phyloP scores from a whole-genome alignment of 2,888 invertebrate genomes.

The Ypsolopha scabrella region DNA sequence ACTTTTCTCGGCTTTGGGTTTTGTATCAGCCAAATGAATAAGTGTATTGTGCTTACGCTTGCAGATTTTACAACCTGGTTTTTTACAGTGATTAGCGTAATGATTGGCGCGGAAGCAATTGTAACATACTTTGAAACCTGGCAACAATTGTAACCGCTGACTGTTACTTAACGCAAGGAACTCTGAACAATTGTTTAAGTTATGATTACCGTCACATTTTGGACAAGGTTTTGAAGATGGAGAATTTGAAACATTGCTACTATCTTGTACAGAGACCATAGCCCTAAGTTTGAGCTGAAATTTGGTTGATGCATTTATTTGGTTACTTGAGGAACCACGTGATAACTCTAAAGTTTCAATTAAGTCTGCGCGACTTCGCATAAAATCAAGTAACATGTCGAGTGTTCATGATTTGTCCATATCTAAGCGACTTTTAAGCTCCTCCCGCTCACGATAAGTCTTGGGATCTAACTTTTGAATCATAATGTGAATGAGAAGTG shows the following conservation, averaged over 20 bases:
- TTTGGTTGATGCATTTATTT: background rate
- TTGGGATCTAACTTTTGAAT: no score
- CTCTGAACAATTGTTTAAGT: conserved; percentile 2
- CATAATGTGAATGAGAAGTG: conserved; percentile 10
- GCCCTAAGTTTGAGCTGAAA: background rate
- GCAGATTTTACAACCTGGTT: conserved; percentile 5
- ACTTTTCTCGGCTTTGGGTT: no score
- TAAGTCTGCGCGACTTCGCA: no score
- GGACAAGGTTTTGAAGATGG: background rate
- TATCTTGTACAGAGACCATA: background rate
- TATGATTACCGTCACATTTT: conserved; percentile 1
- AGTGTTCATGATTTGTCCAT: background rate
- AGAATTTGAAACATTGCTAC: background rate
- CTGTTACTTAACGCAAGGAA: conserved; percentile 3
- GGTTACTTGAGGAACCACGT: no score
- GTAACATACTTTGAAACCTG: conserved; percentile 1
- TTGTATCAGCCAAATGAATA: no score
- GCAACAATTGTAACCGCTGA: conserved; percentile 2
- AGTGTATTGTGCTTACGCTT: conserved; percentile 6
- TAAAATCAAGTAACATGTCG: no score
- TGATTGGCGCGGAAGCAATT: conserved; percentile 7
- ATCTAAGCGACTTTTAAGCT: conserved; percentile 3
- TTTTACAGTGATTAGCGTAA: conserved; percentile 1
- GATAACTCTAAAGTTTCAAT: no score
- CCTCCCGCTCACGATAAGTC: conserved; percentile 14